Evolutionary conservation across 53 echinoderm and acorn worm genomes (phyloP), one percentile per base, ranked within the genome.

Genomic region (Crossaster papposus): DNA sequence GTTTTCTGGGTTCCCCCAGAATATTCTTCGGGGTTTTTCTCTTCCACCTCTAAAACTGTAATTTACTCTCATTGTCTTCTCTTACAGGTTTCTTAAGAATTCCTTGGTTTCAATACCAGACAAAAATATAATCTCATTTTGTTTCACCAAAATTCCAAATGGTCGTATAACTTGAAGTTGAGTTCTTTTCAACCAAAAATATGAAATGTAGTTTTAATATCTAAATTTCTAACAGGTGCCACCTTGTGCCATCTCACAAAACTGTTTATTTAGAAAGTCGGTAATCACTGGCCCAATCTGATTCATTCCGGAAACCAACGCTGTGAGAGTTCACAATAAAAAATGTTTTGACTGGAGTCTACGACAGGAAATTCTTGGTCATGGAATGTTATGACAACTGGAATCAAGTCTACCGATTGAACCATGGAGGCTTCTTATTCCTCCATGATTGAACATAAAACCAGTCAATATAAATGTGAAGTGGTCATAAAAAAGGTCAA

Each of bases 221-320:
- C 58, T 58, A 20, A 14, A 20, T 11, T 26, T 68, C n/a, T 3
- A 17, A 3, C 23, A 62, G 17, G 28, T 26, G n/a, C 68, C 68
- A n/a, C 68, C 68, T 11, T 24, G 68, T 28, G 24, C 29, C 68
- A 68, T n/a, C 68, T 23, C 3, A 0, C 58, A 15, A 11, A 68
- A 68, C 62, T 62, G 68, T 68, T 68, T 68, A 68, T 68, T 68
- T 68, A 28, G 68, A 68, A 68, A 62, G 62, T 62, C 62, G 17
- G 62, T 18, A 62, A 68, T 14, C 22, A 58, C 22, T 58, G 15
- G 2, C n/a, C n/a, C n/a, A 58, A 20, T 20, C 58, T 15, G 58
- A 20, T 20, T 17, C 58, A 58, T 58, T 58, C 58, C 58, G 58
- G 58, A 58, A 58, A 58, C 7, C 58, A 58, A 18, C 17, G 58